Evolutionary conservation across 2,113 vertebrate genomes (phyloP).

Genomic region (Prinia subflava): DNA sequence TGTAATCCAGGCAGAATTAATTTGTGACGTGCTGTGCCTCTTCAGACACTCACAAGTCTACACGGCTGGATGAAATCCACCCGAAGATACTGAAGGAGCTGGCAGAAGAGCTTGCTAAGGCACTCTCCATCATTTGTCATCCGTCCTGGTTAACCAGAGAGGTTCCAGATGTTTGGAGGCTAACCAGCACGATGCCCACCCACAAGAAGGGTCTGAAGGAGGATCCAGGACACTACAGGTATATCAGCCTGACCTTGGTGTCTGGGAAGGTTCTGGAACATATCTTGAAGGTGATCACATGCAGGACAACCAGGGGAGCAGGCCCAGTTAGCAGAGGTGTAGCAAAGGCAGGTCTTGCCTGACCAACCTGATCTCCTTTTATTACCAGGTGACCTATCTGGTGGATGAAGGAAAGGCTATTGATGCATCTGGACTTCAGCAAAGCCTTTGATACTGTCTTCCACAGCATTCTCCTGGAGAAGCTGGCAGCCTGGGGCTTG

Average conservation of each 20-base stretch:
- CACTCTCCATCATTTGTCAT: background rate
- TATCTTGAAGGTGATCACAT: background rate
- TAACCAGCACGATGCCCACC: background rate
- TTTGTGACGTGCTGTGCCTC: background rate
- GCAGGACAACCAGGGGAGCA: background rate
- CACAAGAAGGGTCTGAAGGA: background rate
- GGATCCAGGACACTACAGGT: background rate
- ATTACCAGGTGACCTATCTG: background rate
- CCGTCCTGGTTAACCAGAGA: background rate
- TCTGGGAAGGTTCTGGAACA: background rate
- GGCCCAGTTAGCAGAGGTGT: background rate
- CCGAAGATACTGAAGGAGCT: background rate
- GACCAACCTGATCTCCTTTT: background rate
- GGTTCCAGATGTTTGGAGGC: background rate
- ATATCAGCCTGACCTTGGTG: background rate
- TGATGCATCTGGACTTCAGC: background rate
- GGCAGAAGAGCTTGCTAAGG: background rate
- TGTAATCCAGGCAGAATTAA: background rate
- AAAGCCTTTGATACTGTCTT: background rate
- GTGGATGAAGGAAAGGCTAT: background rate
- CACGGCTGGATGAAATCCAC: background rate
- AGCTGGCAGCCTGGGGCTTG: background rate
- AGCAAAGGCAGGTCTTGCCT: background rate
- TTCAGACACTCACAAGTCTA: background rate
- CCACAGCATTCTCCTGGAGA: background rate